Base-by-base conservation (phyloP, 1,140 invertebrate genomes). In the Microplitis mediator region DNA sequence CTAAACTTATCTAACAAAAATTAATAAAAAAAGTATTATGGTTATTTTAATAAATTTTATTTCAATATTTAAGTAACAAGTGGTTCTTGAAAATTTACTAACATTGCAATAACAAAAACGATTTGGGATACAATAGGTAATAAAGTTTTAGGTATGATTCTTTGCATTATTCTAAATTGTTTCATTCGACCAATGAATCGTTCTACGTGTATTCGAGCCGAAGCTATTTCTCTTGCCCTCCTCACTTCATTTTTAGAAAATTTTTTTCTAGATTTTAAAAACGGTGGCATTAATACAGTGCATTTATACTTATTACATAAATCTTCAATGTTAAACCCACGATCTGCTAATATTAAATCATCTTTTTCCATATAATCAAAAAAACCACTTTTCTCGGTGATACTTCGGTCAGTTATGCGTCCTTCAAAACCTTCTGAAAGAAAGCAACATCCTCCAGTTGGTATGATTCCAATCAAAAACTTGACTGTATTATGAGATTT, bases 151-250 rank as follows among this genome's bases (percentile, higher is more conserved):
- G 62, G 31, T 35, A 64, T 34, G 13, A 6, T 64, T 34, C 35
- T 64, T 16, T 64, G 62, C 36, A 36, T 35, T 35, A 64, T 64
- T 36, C 62, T 64, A 39, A 35, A 36, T 23, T 71, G 60, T 69
- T 73, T 74, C 14, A 78, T n/a, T 6, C 32, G 14, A 8, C 73
- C 75, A 36, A 81, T 81, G 9, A 73, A 77, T 39, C 77, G 60
- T 74, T 81, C 79, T 5, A 81, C 80, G 73, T 81, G 79, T 32
- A 81, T 81, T 31, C 80, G 32, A 23, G 77, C 73, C 13, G 64
- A 34, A 39, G 76, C 78, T 8, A 82, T 79, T 58, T 72, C 45
- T 58, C 77, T 36, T 4, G 35, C 35, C 6, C 6, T 36, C 6
- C 6, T 36, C 3, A 36, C 35, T 36, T 36, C 35, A 36, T 36